Percentiles rank a stretch among this genome's conserved stretches.
Conservation (phyloP, 2,797 vertebrate species). For the Anableps anableps region DNA sequence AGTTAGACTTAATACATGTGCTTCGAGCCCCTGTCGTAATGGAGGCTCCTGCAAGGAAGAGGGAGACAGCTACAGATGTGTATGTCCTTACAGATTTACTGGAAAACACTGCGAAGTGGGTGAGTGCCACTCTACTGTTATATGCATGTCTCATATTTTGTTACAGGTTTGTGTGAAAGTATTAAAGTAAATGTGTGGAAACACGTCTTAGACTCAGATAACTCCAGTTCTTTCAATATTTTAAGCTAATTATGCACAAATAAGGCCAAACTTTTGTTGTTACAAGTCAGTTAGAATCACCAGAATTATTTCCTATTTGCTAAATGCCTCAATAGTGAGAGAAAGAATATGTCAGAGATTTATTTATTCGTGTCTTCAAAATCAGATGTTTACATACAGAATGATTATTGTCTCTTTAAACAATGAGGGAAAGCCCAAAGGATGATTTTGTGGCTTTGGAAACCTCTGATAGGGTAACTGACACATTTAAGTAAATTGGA, state of each 20-base stretch:
- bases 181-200: not conserved
- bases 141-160: slow-evolving; percentile 6
- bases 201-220: not conserved
- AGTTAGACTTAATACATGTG: slow-evolving; percentile 94
- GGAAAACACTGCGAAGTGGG: slow-evolving; percentile 97
- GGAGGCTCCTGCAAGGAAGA: slow-evolving; percentile 94
- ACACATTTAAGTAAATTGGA: too few species aligned
- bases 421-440: too few species aligned
- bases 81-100: slow-evolving; percentile 94
- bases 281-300: not conserved
- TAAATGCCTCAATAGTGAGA: not conserved
- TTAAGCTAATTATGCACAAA: not conserved
- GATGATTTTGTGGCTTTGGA: too few species aligned
- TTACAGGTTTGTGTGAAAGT: not conserved
- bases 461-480: too few species aligned
- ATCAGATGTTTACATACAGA: not conserved
- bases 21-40: slow-evolving; percentile 90
- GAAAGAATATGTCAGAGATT: not conserved
- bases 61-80: slow-evolving; percentile 87
- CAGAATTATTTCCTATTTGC: not conserved
- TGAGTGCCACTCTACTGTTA: slow-evolving; percentile 67
- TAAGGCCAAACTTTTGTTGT: not conserved
- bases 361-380: not conserved
- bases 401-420: too few species aligned
- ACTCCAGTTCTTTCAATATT: not conserved